Conservation (phyloP, 2,797 vertebrate genomes). For the Lepilemur septentrionalis region DNA sequence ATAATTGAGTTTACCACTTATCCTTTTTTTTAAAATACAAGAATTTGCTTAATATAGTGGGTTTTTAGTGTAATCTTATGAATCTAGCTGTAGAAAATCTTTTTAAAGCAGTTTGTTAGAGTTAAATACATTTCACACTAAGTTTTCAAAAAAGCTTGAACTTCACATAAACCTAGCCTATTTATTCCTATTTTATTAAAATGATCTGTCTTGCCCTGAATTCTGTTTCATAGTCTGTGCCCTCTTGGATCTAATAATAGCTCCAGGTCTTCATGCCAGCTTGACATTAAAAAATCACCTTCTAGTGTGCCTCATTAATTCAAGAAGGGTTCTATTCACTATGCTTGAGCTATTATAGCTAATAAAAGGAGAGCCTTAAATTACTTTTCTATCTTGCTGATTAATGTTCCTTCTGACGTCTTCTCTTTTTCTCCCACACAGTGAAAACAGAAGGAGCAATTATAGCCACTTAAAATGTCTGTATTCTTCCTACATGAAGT, state of each 20-base stretch:
- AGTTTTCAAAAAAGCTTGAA: constrained; percentile 24
- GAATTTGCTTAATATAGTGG: neutral
- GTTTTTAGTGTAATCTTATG: neutral
- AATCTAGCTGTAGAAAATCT: neutral
- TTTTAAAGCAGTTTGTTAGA: constrained; percentile 6
- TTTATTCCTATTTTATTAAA: constrained; percentile 10
- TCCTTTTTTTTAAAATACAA: neutral
- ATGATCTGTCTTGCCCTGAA: neutral
- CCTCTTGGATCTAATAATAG: neutral
- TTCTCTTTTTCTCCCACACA: neutral
- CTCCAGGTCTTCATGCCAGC: neutral
- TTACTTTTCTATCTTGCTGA: constrained; percentile 40
- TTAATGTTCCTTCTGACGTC: neutral
- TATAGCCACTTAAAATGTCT: neutral
- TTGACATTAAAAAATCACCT: neutral
- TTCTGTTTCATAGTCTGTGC: neutral
- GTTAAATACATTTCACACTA: neutral
- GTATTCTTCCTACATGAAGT: neutral
- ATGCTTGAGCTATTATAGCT: neutral
- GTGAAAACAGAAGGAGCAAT: neutral
- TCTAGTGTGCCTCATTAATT: neutral
- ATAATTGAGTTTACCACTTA: neutral
- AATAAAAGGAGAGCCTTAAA: neutral
- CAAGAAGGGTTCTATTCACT: neutral
- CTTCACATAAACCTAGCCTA: neutral